phyloP scores from a whole-genome alignment of 2,797 vertebrate species.

The Bryconaethiops microstoma region DNA sequence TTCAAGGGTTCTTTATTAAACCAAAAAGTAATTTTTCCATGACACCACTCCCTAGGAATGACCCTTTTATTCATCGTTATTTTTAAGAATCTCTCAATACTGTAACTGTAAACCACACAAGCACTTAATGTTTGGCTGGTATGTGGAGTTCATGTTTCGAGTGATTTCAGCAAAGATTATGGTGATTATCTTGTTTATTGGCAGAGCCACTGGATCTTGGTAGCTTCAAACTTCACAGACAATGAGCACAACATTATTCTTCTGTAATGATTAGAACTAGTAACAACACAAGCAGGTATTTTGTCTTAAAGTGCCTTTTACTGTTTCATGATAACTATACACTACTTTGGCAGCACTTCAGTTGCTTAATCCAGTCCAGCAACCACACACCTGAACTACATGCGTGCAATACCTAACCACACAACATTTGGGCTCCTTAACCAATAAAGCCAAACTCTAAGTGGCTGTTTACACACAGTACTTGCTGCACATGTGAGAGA shows the following conservation, averaged over 20 bases:
- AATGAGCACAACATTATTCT: not conserved
- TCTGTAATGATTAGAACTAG: not conserved
- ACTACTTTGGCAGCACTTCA: conserved; percentile 11
- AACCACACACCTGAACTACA: conserved; percentile 35
- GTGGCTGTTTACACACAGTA: conserved; percentile 32
- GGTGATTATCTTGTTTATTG: conserved; percentile 68
- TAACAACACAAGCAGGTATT: not conserved
- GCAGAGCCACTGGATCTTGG: not conserved
- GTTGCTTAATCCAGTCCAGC: not conserved
- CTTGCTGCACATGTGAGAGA: conserved; percentile 47
- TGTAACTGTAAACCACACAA: not conserved
- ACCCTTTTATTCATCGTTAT: too few species aligned
- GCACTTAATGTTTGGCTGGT: not conserved
- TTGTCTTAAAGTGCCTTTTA: not conserved
- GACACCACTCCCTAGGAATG: too few species aligned
- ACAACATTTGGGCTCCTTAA: conserved; percentile 6
- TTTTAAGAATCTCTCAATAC: too few species aligned
- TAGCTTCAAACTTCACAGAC: not conserved
- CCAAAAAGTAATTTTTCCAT: too few species aligned
- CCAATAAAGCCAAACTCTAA: conserved; percentile 4
- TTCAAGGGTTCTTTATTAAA: too few species aligned
- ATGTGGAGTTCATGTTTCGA: conserved; percentile 59
- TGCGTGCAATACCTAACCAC: conserved; percentile 26
- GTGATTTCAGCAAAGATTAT: conserved; percentile 67
- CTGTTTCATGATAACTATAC: not conserved